Conservation (phyloP, 1,140 invertebrate genomes). For the Tetraneura akinire region DNA sequence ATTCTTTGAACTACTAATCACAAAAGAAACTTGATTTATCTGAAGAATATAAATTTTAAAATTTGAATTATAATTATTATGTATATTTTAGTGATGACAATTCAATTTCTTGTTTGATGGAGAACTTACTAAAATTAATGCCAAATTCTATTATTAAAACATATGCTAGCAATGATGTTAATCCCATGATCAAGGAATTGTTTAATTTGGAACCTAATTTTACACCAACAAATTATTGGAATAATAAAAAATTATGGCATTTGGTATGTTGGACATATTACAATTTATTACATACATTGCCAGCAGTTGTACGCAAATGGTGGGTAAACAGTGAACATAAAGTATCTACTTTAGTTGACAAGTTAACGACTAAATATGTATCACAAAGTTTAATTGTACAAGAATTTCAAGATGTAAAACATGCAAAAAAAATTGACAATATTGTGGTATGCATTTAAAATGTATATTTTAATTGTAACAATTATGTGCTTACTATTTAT, state of each 20-base stretch:
- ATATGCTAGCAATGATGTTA: conserved; percentile 37
- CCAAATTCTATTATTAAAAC: conserved; percentile 52
- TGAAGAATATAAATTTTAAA: too few species aligned
- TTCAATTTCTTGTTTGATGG: conserved; percentile 52
- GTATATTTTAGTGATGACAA: conserved; percentile 53
- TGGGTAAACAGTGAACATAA: conserved; percentile 70
- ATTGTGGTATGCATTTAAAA: conserved; percentile 65
- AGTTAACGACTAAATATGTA: conserved; percentile 73
- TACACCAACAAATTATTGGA: conserved; percentile 55
- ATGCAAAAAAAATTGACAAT: conserved; percentile 66
- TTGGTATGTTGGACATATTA: conserved; percentile 71
- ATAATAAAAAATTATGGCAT: conserved; percentile 62
- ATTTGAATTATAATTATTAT: neutral
- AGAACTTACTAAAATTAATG: conserved; percentile 52
- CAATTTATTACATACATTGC: conserved; percentile 68
- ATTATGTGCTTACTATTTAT: neutral
- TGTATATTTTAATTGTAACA: too few species aligned
- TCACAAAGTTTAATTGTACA: conserved; percentile 71
- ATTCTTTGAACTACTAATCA: too few species aligned
- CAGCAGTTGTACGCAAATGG: conserved; percentile 81
- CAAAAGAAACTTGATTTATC: too few species aligned
- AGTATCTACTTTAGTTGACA: conserved; percentile 71
- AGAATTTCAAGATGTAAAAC: conserved; percentile 68
- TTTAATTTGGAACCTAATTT: conserved; percentile 50
- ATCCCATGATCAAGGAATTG: conserved; percentile 56